phyloP scores from a whole-genome alignment of 1,140 invertebrate species.

The Acromyrmex heyeri region DNA sequence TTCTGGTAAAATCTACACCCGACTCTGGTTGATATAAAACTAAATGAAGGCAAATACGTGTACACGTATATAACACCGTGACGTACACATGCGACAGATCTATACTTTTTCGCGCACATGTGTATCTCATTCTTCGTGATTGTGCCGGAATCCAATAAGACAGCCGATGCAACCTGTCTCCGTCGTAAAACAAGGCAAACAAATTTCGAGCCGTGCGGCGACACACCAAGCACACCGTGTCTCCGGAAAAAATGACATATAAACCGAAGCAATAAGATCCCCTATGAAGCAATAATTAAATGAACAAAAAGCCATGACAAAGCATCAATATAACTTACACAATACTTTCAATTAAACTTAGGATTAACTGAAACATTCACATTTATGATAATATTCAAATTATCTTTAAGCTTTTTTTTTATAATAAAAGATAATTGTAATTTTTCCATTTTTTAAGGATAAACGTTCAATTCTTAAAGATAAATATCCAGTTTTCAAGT shows the following conservation, averaged over 20 bases:
- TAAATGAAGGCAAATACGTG: neutral
- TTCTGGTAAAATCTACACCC: neutral
- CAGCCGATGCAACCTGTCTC: slow-evolving; percentile 82
- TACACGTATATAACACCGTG: neutral
- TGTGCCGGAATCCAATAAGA: slow-evolving; percentile 85
- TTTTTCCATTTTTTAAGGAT: neutral
- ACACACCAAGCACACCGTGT: slow-evolving; percentile 29
- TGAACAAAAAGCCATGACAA: slow-evolving; percentile 7
- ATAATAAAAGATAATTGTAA: neutral
- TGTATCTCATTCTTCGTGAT: slow-evolving; percentile 63
- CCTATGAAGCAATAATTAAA: slow-evolving; percentile 56
- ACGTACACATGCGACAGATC: slow-evolving; percentile 24
- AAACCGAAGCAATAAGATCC: slow-evolving; percentile 65
- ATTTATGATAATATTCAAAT: neutral
- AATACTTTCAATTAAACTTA: neutral
- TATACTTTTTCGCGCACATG: slow-evolving; percentile 51
- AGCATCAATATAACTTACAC: neutral
- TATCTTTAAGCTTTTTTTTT: neutral
- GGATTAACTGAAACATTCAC: neutral
- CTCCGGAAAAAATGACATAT: slow-evolving; percentile 52
- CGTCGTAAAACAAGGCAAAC: slow-evolving; percentile 85
- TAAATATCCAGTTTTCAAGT: neutral
- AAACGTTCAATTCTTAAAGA: neutral
- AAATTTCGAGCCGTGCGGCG: slow-evolving; percentile 80
- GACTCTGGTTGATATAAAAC: neutral